Conservation (phyloP, 2,888 invertebrate species). For the Drosophila robusta region DNA sequence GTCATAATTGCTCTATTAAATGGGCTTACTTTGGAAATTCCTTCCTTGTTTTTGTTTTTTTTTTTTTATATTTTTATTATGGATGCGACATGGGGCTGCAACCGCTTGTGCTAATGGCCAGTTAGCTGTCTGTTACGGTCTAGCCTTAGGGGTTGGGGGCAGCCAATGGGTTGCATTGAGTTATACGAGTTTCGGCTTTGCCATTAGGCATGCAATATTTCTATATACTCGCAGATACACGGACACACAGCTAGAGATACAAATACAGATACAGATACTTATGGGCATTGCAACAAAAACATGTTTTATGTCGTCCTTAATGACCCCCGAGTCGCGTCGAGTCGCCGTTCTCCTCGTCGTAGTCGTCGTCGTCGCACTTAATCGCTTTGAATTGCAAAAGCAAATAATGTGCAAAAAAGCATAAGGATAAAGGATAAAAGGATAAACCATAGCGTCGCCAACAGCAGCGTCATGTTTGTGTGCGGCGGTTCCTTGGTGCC, state of each 20-base stretch:
- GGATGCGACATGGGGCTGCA: slow-evolving; percentile 39
- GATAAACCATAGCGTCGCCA: slow-evolving; percentile 78
- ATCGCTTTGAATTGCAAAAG: slow-evolving; percentile 81
- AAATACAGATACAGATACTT: slow-evolving; percentile 48
- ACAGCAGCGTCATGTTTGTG: slow-evolving; percentile 18
- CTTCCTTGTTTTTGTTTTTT: slow-evolving; percentile 15
- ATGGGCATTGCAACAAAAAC: slow-evolving; percentile 76
- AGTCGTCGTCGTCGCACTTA: slow-evolving; percentile 66
- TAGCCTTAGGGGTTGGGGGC: slow-evolving; percentile 16
- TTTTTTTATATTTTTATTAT: slow-evolving; percentile 30
- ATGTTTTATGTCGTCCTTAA: slow-evolving; percentile 79
- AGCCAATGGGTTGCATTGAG: slow-evolving; percentile 49
- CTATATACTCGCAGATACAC: slow-evolving; percentile 43
- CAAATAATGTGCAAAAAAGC: slow-evolving; percentile 81
- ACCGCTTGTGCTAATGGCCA: slow-evolving; percentile 68
- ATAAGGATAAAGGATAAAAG: slow-evolving; percentile 74
- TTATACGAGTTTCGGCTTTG: slow-evolving; percentile 65
- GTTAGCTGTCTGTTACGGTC: slow-evolving; percentile 24
- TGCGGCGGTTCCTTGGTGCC: slow-evolving; percentile 69
- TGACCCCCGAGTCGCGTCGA: slow-evolving; percentile 69
- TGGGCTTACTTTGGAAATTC: slow-evolving; percentile 65
- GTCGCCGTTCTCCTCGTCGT: slow-evolving; percentile 35
- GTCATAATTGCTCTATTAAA: slow-evolving; percentile 81
- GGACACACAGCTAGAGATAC: slow-evolving; percentile 16
- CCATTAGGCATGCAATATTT: slow-evolving; percentile 79